A percentile compares a stretch with the other conserved stretches of the same genome.
Evolutionary conservation across 2,797 vertebrate genomes (phyloP).

Genomic region (Lithobates pipiens): DNA sequence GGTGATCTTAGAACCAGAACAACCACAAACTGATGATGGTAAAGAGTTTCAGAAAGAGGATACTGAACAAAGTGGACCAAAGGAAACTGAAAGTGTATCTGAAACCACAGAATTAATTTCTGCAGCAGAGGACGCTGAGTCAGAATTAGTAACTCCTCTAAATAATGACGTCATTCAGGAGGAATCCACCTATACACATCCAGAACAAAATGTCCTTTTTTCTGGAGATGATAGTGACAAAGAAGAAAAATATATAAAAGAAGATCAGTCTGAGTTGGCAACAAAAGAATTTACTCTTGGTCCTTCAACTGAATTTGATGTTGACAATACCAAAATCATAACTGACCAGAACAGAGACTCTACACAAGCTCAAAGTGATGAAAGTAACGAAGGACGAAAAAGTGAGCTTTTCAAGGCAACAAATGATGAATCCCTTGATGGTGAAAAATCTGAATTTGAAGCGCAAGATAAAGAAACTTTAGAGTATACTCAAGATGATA

Average conservation of each 20-base stretch:
- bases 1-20: not conserved
- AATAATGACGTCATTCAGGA: not conserved
- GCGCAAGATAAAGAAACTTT: not conserved
- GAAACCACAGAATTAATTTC: rapidly evolving
- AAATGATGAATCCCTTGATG: not conserved
- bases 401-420: not conserved
- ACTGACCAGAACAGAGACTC: not conserved
- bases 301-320: too few species aligned
- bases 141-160: not conserved
- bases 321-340: not conserved
- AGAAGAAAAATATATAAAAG: not conserved
- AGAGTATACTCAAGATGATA: slow-evolving; percentile 4
- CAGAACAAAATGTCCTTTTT: not conserved
- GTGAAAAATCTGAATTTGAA: slow-evolving; percentile 17
- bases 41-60: not conserved
- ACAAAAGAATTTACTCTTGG: not conserved
- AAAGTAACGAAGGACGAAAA: not conserved
- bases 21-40: not conserved
- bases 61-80: not conserved
- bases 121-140: not conserved
- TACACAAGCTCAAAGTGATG: rapidly evolving
- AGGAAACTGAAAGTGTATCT: too few species aligned
- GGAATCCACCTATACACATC: not conserved
- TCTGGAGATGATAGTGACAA: not conserved
- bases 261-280: not conserved